Base-by-base conservation (phyloP, 53 echinoderm and acorn worm genomes). In the Actinopyga echinites region DNA sequence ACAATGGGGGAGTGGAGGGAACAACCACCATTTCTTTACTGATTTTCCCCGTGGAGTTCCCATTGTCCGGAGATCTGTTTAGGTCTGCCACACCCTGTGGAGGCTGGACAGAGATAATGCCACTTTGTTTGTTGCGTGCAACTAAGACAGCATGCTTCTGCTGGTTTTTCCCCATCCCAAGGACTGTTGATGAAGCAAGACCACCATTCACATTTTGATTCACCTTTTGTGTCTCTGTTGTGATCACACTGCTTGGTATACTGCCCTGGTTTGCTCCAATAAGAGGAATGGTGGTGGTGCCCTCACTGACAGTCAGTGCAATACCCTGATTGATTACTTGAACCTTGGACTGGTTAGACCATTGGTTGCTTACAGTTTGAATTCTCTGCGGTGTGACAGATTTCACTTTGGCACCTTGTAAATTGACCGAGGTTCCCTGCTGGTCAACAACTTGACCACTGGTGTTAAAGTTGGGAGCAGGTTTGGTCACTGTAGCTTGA, bases 331-430 rank as follows among this genome's bases (percentile, higher is more conserved):
- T 55, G 49, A 49, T 49, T 15, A 49, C 49, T 3, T 19, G 24
- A 29, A 49, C 28, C 8, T 31, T 77, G 12, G 77, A 20, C 56
- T 54, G 77, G 32, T 26, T 56, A 5, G 43, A 33, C 77, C 77
- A 77, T 31, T 53, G 56, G 49, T 55, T 77, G 55, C 54, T 77
- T 24, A 77, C 56, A 30, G 77, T 30, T 56, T 53, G 32, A 53
- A 77, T 32, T 30, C 32, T 43, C 49, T 28, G 30, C 31, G 23
- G 20, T 29, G 62, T 21, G 21, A 77, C 56, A 30, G 77, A 54
- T 32, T 77, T 77, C 31, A 77, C 77, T 31, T 56, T 77, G 23
- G 77, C 54, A 24, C 77, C 77, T 56, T 77, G 77, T 20, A 77
- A 30, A 31, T 25, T 77, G 55, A 77, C 54, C n/a, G 77, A 28